Conservation (phyloP, 2,797 vertebrate genomes). For the Myotis vivesi region DNA sequence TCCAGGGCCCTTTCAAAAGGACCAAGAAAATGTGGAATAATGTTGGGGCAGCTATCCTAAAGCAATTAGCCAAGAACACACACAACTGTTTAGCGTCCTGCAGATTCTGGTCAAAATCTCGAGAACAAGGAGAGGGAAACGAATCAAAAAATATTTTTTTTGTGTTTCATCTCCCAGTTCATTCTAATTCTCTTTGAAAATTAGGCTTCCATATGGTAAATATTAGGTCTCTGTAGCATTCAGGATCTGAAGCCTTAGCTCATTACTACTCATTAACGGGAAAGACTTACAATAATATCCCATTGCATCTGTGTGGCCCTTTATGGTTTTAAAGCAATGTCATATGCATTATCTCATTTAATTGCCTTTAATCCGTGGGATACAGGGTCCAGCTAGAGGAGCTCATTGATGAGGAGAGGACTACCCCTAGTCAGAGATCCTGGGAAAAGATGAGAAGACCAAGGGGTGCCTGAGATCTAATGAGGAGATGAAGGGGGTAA, state of each 20-base stretch:
- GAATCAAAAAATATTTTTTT: not conserved
- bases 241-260: slow-evolving; percentile 47
- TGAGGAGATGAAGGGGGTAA: not conserved
- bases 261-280: slow-evolving; percentile 62
- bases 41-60: not conserved
- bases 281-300: slow-evolving; percentile 55
- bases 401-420: not conserved
- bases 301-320: not conserved
- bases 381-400: not conserved
- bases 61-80: slow-evolving; percentile 49
- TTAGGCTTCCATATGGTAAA: slow-evolving; percentile 58
- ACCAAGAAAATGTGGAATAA: slow-evolving; percentile 28
- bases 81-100: not conserved
- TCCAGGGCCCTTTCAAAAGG: not conserved
- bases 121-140: not conserved
- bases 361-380: slow-evolving; percentile 19
- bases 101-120: slow-evolving; percentile 21
- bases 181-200: slow-evolving; percentile 60
- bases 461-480: not conserved
- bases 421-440: not conserved
- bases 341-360: slow-evolving; percentile 42
- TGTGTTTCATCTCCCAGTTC: slow-evolving; percentile 37
- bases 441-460: not conserved
- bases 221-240: slow-evolving; percentile 35
- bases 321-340: slow-evolving; percentile 43